Conservation (phyloP, 2,797 vertebrate genomes). For the Acipenser transmontanus region DNA sequence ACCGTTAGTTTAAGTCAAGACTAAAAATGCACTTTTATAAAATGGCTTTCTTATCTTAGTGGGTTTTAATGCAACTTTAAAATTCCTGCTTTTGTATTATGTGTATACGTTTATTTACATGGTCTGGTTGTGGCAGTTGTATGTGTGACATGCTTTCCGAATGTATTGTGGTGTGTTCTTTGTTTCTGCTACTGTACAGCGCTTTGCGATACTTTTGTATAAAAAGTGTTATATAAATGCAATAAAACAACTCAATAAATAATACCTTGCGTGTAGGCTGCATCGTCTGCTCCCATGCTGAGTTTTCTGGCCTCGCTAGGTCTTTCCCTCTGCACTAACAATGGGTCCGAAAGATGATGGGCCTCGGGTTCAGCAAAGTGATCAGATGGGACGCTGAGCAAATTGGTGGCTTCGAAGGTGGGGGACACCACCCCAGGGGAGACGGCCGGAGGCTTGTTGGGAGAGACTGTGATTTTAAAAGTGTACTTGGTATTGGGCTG, state of each 20-base stretch:
- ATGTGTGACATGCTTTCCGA: too few relatives aligned
- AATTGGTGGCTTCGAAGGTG: slow-evolving; percentile 95
- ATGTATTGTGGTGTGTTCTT: too few relatives aligned
- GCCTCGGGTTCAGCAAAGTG: slow-evolving; percentile 85
- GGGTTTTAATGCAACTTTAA: too few relatives aligned
- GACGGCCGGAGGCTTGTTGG: slow-evolving; percentile 94
- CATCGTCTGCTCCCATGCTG: slow-evolving; percentile 94
- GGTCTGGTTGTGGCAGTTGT: too few relatives aligned
- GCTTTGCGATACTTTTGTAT: too few relatives aligned
- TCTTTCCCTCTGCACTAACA: slow-evolving; percentile 78
- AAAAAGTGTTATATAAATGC: too few relatives aligned
- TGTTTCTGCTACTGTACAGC: too few relatives aligned
- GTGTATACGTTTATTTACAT: too few relatives aligned
- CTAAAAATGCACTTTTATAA: too few relatives aligned
- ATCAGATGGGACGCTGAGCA: slow-evolving; percentile 83
- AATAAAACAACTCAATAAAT: neutral
- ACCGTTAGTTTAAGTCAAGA: too few relatives aligned
- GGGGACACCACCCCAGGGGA: slow-evolving; percentile 95
- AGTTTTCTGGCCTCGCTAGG: slow-evolving; percentile 79
- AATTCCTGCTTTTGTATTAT: too few relatives aligned
- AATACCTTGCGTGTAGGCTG: slow-evolving; percentile 96
- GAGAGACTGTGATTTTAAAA: slow-evolving; percentile 98
- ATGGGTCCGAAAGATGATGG: slow-evolving; percentile 80
- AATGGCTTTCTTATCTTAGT: too few relatives aligned
- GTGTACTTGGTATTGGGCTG: slow-evolving; percentile 99